These are phyloP conservation scores for Oncorhynchus keta DNA, from an alignment of 2,113 vertebrate genomes.

Conservation along the genomic window DNA sequence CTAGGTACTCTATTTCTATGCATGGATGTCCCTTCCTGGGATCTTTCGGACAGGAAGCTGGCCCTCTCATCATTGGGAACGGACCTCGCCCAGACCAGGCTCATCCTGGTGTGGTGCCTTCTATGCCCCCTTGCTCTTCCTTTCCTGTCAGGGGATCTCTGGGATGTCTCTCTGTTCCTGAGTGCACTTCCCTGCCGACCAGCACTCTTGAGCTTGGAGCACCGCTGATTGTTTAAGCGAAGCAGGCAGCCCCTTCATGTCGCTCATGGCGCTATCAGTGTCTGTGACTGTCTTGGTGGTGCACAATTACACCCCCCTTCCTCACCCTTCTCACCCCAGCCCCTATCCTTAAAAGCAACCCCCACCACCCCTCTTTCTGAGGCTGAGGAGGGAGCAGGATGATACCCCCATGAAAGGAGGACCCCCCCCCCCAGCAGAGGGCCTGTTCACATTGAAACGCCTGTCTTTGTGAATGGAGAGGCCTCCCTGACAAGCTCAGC, in stretches of 20 bases:
- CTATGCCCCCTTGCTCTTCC: background rate
- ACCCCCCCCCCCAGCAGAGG: conserved; percentile 49
- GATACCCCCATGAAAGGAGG: conserved; percentile 48
- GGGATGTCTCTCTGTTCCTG: background rate
- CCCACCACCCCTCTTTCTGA: conserved; percentile 36
- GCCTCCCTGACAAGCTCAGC: conserved; percentile 25
- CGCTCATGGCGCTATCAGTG: conserved; percentile 10
- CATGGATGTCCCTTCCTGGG: background rate
- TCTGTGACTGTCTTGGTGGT: conserved; percentile 17
- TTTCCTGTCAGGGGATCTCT: background rate
- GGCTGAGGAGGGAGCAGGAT: conserved; percentile 40
- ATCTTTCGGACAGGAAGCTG: background rate
- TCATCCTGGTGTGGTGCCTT: background rate
- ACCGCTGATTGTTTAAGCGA: background rate
- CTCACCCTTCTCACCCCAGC: conserved; percentile 42
- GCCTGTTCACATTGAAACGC: conserved; percentile 61
- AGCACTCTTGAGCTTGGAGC: background rate
- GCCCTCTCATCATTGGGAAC: background rate
- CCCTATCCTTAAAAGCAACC: conserved; percentile 41
- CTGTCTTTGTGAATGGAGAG: conserved; percentile 55
- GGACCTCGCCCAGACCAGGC: background rate
- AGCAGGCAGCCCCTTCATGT: no score
- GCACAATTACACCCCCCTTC: conserved; percentile 37
- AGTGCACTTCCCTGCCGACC: background rate
- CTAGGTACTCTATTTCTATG: no score